Conservation (phyloP, 2,113 vertebrate genomes). For the Notarius lentiginosus region DNA sequence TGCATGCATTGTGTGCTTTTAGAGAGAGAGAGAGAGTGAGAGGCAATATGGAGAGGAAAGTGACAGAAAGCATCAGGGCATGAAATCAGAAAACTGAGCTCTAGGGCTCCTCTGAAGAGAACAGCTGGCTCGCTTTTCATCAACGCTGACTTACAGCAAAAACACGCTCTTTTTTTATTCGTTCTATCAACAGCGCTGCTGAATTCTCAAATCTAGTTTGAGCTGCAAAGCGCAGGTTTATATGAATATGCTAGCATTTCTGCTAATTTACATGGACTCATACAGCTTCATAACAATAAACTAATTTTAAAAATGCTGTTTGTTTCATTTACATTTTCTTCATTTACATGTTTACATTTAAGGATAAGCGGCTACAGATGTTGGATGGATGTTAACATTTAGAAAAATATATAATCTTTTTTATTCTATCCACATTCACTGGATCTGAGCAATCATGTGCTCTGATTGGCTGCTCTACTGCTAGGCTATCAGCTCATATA, state of each 20-base stretch:
- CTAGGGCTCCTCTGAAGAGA: constrained; percentile 12
- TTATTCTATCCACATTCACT: no score
- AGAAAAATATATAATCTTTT: no score
- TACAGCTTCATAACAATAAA: not conserved
- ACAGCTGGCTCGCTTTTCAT: constrained; percentile 1
- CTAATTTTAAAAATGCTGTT: not conserved
- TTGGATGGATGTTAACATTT: not conserved
- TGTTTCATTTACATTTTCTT: not conserved
- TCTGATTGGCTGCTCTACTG: no score
- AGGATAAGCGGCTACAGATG: no score
- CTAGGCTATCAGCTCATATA: no score
- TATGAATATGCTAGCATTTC: not conserved
- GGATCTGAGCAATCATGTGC: no score
- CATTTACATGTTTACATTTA: no score
- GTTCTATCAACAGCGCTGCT: not conserved
- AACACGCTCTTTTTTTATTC: not conserved
- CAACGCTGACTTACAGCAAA: not conserved
- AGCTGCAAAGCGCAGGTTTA: not conserved
- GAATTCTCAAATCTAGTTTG: not conserved
- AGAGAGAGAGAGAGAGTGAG: not conserved
- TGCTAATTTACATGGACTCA: not conserved
- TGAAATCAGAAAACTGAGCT: constrained; percentile 17
- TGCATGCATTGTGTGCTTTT: not conserved
- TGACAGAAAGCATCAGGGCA: not conserved
- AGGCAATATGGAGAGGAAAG: not conserved